These are phyloP conservation scores for Scopus umbretta DNA, from an alignment of 2,113 vertebrate species.

Conservation along the genomic window DNA sequence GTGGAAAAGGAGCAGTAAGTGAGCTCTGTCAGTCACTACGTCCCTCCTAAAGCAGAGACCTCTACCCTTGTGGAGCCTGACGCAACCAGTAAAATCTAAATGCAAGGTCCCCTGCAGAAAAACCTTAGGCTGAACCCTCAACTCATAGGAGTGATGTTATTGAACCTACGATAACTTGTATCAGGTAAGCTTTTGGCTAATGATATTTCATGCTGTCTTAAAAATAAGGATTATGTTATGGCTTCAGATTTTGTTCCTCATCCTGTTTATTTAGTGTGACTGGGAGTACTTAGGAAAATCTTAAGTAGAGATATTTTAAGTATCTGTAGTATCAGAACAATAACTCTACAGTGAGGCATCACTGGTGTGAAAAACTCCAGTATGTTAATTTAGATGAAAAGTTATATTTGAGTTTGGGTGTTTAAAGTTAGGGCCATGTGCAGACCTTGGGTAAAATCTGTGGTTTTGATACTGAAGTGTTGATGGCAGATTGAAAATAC, in stretches of 20 bases:
- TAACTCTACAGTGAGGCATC: not conserved
- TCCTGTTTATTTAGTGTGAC: not conserved
- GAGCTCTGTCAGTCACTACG: not conserved
- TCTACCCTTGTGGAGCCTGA: not conserved
- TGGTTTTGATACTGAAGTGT: not conserved
- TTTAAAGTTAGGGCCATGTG: not conserved
- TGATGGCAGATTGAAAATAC: not conserved
- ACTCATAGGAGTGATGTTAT: not conserved
- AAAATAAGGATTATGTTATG: not conserved
- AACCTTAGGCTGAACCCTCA: not conserved
- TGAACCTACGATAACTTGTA: not conserved
- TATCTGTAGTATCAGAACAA: not conserved
- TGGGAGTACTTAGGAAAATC: not conserved
- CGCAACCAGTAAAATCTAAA: not conserved
- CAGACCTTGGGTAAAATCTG: not conserved
- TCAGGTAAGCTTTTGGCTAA: not conserved
- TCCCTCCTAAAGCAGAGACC: not conserved
- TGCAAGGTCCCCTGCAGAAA: rapidly evolving
- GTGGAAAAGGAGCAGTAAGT: not conserved
- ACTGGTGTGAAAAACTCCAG: not conserved
- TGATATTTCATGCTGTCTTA: not conserved
- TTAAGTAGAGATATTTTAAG: not conserved
- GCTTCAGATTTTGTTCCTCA: not conserved
- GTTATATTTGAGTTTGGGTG: not conserved
- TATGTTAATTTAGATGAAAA: not conserved